Conservation (phyloP, 2,888 invertebrate genomes). For the Dorcus parallelipipedus region DNA sequence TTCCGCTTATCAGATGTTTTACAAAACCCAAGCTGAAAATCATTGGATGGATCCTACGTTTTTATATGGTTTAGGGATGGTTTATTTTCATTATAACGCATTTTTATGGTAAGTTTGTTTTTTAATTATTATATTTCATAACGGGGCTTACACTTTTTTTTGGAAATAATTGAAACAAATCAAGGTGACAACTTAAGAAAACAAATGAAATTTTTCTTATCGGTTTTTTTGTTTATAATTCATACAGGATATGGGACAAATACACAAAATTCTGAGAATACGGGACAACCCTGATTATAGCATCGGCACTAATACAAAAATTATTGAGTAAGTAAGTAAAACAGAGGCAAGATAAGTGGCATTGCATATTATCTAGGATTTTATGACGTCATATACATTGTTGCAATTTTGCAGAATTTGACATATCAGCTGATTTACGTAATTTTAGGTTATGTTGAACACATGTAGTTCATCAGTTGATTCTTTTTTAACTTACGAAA, state of each 20-base stretch:
- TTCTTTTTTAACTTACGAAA: no score
- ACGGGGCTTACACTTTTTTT: not conserved
- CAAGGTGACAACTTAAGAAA: not conserved
- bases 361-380: no score
- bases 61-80: conserved; percentile 91
- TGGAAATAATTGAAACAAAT: not conserved
- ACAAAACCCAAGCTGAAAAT: conserved; percentile 66
- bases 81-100: conserved; percentile 94
- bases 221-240: not conserved
- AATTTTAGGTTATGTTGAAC: no score
- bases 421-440: no score
- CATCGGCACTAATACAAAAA: no score
- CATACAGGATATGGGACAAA: not conserved
- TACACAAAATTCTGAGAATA: no score
- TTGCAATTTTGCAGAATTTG: no score
- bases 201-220: not conserved
- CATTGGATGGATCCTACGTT: conserved; percentile 90
- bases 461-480: no score
- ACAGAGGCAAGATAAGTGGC: no score
- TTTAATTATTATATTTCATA: not conserved
- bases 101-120: conserved; percentile 84
- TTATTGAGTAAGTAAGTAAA: no score
- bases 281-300: no score
- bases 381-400: no score
- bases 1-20: conserved; percentile 95